Evolutionary conservation across 2,113 vertebrate species (phyloP), one percentile per base, ranked within the genome.

Genomic region (Sturnira hondurensis): DNA sequence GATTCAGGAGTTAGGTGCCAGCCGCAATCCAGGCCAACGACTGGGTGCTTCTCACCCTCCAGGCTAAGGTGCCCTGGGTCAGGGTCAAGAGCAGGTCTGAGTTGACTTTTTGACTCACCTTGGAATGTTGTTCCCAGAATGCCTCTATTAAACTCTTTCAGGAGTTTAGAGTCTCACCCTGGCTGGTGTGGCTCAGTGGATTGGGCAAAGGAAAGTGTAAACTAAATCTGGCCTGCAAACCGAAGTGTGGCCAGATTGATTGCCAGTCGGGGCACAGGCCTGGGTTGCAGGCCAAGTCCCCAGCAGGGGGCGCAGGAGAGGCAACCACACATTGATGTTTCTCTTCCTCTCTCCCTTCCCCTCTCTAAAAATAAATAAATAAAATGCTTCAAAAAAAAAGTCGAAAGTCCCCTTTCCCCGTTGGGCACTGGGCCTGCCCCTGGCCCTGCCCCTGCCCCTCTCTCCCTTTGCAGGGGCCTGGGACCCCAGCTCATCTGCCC

Each of bases 171-270:
- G 56, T 58, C 22, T 24, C 22, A 58, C 20, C 22, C 56, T 24
- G 20, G 22, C 22, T 24, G 56, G 56, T 9, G 56, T 58, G 22
- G 56, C 56, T 24, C 56, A 24, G 22, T 24, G 56, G 56, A 10
- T 10, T 58, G 56, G 3, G 56, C 56, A 9, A n/a, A n/a, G n/a
- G n/a, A n/a, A n/a, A n/a, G n/a, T n/a, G n/a, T n/a, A n/a, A n/a
- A n/a, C n/a, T n/a, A n/a, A n/a, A n/a, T n/a, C 56, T 1, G 7
- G 22, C 20, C 56, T 58, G 56, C 2, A 0, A 58, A 10, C 56
- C 9, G 1, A 24, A 10, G 22, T 8, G 22, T 10, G 20, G 7
- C 56, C 8, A 3, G 56, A 3, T 58, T 3, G 3, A 58, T 22
- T 58, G 20, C 56, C 56, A 58, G 56, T 24, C 56, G 2, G 56